A percentile compares a stretch with the other conserved stretches of the same genome.
Conservation (phyloP, 2,113 vertebrate species). For the Spermophilus dauricus region DNA sequence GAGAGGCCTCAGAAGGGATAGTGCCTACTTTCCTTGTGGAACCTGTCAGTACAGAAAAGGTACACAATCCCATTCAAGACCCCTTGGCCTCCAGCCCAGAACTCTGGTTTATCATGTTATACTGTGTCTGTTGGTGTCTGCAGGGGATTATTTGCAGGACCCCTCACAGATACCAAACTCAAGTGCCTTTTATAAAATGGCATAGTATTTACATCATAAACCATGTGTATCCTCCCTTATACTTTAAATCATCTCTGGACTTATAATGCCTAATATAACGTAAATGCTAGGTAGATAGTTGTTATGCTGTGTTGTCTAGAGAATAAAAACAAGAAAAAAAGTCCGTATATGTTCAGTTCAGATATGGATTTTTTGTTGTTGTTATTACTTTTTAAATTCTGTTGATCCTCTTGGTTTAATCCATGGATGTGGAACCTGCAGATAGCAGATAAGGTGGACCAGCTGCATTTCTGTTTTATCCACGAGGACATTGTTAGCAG, state of each 20-base stretch:
- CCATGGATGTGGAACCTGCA: neutral
- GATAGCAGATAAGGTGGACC: neutral
- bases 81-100: neutral
- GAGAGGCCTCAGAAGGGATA: neutral
- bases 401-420: neutral
- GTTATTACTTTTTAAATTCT: neutral
- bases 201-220: neutral
- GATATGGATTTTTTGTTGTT: neutral
- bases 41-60: neutral
- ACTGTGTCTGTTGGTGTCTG: neutral
- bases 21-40: neutral
- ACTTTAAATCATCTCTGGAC: neutral
- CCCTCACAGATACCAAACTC: neutral
- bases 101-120: neutral
- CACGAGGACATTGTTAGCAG: neutral
- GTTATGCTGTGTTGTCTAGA: neutral
- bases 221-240: neutral
- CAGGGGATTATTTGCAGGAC: neutral
- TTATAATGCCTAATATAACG: neutral
- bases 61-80: neutral
- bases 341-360: neutral
- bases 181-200: neutral
- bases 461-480: neutral
- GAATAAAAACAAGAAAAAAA: neutral
- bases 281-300: neutral